phyloP scores from a whole-genome alignment of 2,113 vertebrate genomes.

The Melanostigma gelatinosum region DNA sequence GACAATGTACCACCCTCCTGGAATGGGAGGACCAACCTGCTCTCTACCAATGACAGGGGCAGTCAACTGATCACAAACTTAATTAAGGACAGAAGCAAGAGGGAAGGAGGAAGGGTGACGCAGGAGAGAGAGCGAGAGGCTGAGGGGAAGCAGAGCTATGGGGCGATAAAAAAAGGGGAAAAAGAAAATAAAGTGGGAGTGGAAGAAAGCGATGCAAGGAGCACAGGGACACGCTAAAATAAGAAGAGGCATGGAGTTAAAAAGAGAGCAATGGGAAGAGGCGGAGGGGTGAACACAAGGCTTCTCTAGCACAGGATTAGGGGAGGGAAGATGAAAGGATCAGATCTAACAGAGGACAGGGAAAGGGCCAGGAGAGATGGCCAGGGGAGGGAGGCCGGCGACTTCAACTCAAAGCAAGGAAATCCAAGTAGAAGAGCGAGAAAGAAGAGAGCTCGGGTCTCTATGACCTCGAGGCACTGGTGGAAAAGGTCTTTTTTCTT shows the following conservation, averaged over 20 bases:
- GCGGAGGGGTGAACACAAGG: slow-evolving; percentile 56
- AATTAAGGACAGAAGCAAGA: slow-evolving; percentile 79
- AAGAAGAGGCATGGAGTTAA: slow-evolving; percentile 66
- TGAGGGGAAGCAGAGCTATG: slow-evolving; percentile 5
- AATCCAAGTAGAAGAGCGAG: slow-evolving; percentile 45
- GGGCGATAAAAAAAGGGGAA: slow-evolving; percentile 25
- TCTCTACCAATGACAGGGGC: slow-evolving; percentile 81
- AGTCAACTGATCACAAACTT: slow-evolving; percentile 87
- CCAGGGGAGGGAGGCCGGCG: slow-evolving; percentile 48
- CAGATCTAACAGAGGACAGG: slow-evolving; percentile 60
- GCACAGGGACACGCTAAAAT: slow-evolving; percentile 67
- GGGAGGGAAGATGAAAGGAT: slow-evolving; percentile 73
- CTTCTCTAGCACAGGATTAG: slow-evolving; percentile 71
- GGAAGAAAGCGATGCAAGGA: slow-evolving; percentile 29
- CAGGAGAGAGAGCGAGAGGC: slow-evolving; percentile 21
- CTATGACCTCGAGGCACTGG: slow-evolving; percentile 47
- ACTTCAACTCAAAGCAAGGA: slow-evolving; percentile 64
- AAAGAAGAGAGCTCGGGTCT: slow-evolving; percentile 52
- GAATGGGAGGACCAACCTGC: slow-evolving; percentile 77
- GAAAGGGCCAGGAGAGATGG: slow-evolving; percentile 49
- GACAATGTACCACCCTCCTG: slow-evolving; percentile 85
- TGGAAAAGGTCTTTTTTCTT: slow-evolving; percentile 32
- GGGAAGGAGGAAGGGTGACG: slow-evolving; percentile 27
- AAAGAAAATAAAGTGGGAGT: slow-evolving; percentile 33
- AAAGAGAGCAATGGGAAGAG: slow-evolving; percentile 61